Evolutionary conservation across 1,140 invertebrate species (phyloP).

Genomic region (Anastatus disparis): DNA sequence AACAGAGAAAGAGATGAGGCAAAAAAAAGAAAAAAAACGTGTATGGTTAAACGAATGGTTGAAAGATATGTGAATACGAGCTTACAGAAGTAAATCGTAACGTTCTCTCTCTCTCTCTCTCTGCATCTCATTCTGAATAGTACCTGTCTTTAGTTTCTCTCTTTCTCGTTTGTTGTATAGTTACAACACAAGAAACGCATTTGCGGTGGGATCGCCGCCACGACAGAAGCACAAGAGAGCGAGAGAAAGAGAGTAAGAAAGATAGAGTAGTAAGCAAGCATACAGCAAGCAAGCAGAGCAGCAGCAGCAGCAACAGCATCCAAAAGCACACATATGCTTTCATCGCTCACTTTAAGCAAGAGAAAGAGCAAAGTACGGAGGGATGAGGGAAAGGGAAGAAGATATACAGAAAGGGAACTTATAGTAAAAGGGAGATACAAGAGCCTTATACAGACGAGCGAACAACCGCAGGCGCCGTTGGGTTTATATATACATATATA

Average conservation of each 20-base stretch:
- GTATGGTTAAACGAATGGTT: not conserved
- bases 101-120: slow-evolving; percentile 27
- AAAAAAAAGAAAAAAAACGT: not conserved
- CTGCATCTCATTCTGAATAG: not conserved
- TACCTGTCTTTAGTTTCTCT: not conserved
- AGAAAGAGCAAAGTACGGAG: slow-evolving; percentile 14
- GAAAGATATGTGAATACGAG: slow-evolving; percentile 63
- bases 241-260: too few species aligned
- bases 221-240: too few species aligned
- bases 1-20: not conserved
- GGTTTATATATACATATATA: too few species aligned
- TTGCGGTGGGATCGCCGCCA: slow-evolving; percentile 52
- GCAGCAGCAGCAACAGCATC: slow-evolving; percentile 11
- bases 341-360: not conserved
- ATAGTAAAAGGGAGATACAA: slow-evolving; percentile 47
- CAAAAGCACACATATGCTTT: slow-evolving; percentile 10
- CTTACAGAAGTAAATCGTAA: slow-evolving; percentile 59
- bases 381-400: not conserved
- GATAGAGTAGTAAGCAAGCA: too few species aligned
- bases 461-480: not conserved
- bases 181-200: slow-evolving; percentile 66
- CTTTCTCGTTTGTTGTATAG: slow-evolving; percentile 52
- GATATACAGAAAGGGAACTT: slow-evolving; percentile 27
- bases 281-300: too few species aligned
- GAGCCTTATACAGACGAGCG: not conserved